Evolutionary conservation across 2,888 invertebrate genomes (phyloP).

Genomic region (Nesidiocoris tenuis): DNA sequence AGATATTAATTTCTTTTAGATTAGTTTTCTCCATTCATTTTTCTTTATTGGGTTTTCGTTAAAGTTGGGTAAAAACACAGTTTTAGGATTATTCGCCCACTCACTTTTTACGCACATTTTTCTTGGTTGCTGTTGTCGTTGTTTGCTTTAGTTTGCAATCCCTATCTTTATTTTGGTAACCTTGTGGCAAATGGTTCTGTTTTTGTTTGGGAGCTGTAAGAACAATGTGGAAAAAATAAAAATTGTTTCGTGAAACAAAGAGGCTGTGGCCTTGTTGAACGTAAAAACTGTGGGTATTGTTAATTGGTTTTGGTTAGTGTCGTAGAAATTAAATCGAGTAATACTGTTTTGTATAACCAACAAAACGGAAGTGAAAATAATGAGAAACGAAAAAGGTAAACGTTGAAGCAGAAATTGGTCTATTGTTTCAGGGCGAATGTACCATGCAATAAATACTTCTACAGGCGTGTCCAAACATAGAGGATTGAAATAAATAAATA

Average conservation of each 20-base stretch:
- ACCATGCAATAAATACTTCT: slow-evolving; percentile 47
- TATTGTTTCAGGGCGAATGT: slow-evolving; percentile 47
- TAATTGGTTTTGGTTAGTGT: slow-evolving; percentile 32
- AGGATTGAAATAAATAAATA: slow-evolving; percentile 46
- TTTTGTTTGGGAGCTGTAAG: slow-evolving; percentile 47
- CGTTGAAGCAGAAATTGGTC: slow-evolving; percentile 45
- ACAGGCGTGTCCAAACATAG: slow-evolving; percentile 49
- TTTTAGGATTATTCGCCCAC: slow-evolving; percentile 44
- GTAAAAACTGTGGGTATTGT: slow-evolving; percentile 30
- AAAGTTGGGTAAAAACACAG: neutral
- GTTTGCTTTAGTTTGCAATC: slow-evolving; percentile 6
- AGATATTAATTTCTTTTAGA: slow-evolving; percentile 34
- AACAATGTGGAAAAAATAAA: slow-evolving; percentile 42
- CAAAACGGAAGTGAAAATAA: slow-evolving; percentile 25
- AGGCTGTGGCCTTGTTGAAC: slow-evolving; percentile 32
- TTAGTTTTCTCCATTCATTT: slow-evolving; percentile 37
- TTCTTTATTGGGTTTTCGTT: slow-evolving; percentile 4
- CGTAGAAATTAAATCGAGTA: slow-evolving; percentile 23
- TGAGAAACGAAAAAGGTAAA: slow-evolving; percentile 14
- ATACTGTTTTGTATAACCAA: slow-evolving; percentile 33
- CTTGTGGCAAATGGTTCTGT: slow-evolving; percentile 39
- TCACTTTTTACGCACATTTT: no score
- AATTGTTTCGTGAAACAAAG: slow-evolving; percentile 23
- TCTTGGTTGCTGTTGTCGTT: no score
- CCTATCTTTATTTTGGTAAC: slow-evolving; percentile 29